These are phyloP conservation scores for Grus americana DNA, from an alignment of 2,113 vertebrate species.

Conservation along the genomic window DNA sequence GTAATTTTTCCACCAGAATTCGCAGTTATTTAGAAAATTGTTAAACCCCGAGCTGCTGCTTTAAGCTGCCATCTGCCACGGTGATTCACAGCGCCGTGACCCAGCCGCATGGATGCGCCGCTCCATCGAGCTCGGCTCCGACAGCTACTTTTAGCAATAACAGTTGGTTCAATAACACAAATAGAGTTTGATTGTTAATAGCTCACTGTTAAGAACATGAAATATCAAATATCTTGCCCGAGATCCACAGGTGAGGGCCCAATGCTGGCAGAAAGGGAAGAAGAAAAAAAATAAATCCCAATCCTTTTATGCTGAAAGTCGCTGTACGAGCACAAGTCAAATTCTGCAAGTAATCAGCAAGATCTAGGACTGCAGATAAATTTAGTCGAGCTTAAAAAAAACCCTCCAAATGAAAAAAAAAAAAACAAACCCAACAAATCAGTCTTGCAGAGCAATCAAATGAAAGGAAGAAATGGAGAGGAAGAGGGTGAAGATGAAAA, in stretches of 20 bases:
- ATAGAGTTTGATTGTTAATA: background rate
- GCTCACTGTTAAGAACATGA: background rate
- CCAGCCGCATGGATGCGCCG: background rate
- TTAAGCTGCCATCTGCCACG: background rate
- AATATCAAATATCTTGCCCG: accelerated
- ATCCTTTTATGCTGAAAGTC: background rate
- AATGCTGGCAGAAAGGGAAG: background rate
- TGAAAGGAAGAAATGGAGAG: background rate
- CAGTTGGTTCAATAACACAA: background rate
- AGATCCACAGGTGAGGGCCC: background rate
- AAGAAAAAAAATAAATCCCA: background rate
- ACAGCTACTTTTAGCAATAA: background rate
- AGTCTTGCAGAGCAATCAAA: background rate
- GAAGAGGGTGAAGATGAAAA: background rate
- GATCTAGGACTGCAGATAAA: background rate
- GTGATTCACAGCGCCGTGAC: background rate
- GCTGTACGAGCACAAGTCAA: accelerated
- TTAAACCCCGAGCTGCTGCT: background rate
- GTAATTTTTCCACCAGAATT: background rate
- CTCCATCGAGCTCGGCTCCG: accelerated
- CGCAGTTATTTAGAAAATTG: background rate
- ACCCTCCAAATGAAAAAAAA: background rate
- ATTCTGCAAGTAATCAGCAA: background rate
- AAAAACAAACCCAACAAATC: no score
- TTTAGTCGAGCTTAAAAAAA: background rate